These are phyloP conservation scores for Antheraea assamensis DNA, from an alignment of 2,888 invertebrate genomes.

Conservation along the genomic window DNA sequence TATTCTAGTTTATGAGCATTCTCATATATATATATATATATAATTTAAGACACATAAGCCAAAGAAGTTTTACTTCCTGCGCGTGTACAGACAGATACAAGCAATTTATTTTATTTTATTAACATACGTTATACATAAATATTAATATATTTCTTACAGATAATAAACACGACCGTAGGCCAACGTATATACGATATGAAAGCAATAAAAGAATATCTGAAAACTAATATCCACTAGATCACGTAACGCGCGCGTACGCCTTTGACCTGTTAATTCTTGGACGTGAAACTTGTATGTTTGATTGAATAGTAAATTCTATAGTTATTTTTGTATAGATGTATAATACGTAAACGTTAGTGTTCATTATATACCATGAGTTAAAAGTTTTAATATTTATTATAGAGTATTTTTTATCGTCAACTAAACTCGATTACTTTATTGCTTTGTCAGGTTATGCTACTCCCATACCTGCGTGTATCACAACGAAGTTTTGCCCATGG, in stretches of 20 bases:
- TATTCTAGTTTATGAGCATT: no score
- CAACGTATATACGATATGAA: constrained; percentile 24
- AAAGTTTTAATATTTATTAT: background rate
- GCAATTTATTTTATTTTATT: no score
- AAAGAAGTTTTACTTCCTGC: no score
- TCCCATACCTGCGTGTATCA: no score
- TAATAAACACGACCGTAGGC: background rate
- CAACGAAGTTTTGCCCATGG: no score
- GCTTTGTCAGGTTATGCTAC: background rate
- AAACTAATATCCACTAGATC: constrained; percentile 52
- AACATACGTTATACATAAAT: background rate
- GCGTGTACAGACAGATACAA: no score
- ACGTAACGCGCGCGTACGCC: constrained; percentile 36
- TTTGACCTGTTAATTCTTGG: constrained; percentile 12
- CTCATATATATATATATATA: no score
- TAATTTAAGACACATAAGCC: no score
- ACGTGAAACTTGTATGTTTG: background rate
- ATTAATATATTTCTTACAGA: constrained; percentile 5
- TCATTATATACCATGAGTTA: background rate
- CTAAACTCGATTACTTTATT: background rate
- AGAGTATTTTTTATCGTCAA: background rate
- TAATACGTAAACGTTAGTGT: background rate
- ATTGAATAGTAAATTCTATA: background rate
- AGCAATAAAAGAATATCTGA: constrained; percentile 39
- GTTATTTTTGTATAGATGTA: background rate